phyloP scores from a whole-genome alignment of 2,113 vertebrate genomes.

The Cynocephalus volans region DNA sequence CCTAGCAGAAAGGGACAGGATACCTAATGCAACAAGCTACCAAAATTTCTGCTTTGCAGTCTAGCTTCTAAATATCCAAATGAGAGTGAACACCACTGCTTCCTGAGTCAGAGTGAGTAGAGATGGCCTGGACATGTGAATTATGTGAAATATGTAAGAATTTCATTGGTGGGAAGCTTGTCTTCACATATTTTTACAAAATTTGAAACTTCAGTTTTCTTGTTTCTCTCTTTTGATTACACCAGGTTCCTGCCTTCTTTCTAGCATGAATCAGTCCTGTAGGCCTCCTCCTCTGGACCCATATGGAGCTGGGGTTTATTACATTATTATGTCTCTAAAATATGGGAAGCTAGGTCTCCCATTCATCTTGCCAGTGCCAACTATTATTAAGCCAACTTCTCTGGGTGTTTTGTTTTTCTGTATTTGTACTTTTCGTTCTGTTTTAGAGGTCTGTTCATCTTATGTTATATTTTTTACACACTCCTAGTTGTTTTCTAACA shows the following conservation, averaged over 20 bases:
- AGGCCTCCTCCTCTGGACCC: neutral
- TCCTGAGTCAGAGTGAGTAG: neutral
- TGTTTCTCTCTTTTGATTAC: neutral
- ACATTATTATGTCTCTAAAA: neutral
- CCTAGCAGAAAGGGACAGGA: neutral
- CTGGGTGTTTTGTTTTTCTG: neutral
- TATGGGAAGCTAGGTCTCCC: neutral
- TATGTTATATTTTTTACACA: neutral
- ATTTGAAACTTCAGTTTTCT: neutral
- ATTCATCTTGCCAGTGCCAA: neutral
- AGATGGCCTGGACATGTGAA: neutral
- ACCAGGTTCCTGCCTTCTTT: neutral
- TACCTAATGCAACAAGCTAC: neutral
- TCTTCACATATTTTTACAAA: slow-evolving; percentile 14
- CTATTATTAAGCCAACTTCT: neutral
- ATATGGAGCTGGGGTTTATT: neutral
- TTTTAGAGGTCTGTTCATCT: neutral
- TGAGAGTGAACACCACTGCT: neutral
- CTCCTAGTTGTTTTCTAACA: neutral
- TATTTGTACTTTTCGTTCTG: neutral
- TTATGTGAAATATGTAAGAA: neutral
- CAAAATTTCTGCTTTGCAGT: neutral
- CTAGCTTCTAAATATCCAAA: neutral
- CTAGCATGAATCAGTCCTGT: neutral
- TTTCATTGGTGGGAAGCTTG: neutral